Percentiles rank a stretch among this genome's conserved stretches.
Conservation (phyloP, 2,797 vertebrate genomes). For the Pipistrellus pipistrellus region DNA sequence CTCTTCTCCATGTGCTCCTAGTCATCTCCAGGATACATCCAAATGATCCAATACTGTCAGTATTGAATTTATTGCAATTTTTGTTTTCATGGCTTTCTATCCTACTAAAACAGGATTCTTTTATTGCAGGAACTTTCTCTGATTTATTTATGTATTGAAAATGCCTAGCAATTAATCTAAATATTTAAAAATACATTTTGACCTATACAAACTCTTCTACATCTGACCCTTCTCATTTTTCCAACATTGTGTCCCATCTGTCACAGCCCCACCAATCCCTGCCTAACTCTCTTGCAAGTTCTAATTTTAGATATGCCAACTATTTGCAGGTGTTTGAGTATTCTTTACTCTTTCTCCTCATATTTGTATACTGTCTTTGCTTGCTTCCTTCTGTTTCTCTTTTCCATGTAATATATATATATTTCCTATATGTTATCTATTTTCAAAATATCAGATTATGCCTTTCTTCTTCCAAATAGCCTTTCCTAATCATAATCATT, state of each 20-base stretch:
- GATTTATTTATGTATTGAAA: conserved; percentile 9
- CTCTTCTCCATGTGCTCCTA: background rate
- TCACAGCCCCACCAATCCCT: background rate
- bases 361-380: background rate
- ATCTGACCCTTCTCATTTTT: background rate
- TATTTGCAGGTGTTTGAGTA: background rate
- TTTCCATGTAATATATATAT: background rate
- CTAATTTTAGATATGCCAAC: background rate
- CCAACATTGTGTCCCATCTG: background rate
- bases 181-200: conserved; percentile 20
- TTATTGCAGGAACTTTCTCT: background rate
- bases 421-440: background rate
- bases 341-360: conserved; percentile 1
- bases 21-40: background rate
- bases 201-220: background rate
- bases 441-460: conserved; percentile 20
- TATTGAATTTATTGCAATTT: background rate
- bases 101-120: background rate
- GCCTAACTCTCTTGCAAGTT: background rate
- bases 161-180: background rate
- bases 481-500: background rate
- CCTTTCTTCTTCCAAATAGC: background rate
- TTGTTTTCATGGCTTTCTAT: background rate
- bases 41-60: background rate
- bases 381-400: background rate